A percentile compares a stretch with the other conserved stretches of the same genome.
Conservation (phyloP, 2,797 vertebrate genomes). For the Melanotaenia maccullochi region DNA sequence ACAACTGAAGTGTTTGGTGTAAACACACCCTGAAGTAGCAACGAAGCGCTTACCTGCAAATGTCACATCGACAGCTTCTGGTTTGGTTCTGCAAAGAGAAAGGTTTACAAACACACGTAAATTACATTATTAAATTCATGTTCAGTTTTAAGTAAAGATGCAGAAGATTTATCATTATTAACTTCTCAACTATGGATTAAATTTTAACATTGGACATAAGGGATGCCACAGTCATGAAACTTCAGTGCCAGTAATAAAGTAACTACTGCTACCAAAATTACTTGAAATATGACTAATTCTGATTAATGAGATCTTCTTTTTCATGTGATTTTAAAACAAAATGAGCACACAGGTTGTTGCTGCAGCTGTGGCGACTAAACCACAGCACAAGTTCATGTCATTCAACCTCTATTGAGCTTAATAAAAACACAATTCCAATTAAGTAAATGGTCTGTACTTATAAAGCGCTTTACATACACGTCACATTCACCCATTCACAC, state of each 20-base stretch:
- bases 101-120: background rate
- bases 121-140: background rate
- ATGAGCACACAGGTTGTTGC: background rate
- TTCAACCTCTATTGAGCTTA: background rate
- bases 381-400: background rate
- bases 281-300: too few species aligned
- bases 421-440: background rate
- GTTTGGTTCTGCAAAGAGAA: conserved; percentile 90
- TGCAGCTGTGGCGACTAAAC: too few species aligned
- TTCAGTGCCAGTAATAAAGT: too few species aligned
- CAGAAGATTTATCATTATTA: background rate
- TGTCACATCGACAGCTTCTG: conserved; percentile 97
- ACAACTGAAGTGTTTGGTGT: background rate
- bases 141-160: background rate
- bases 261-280: too few species aligned
- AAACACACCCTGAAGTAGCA: background rate
- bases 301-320: background rate
- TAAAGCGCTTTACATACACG: too few species aligned
- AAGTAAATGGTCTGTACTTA: too few species aligned
- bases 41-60: conserved; percentile 90
- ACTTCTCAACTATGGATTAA: background rate
- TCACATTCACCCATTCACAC: too few species aligned
- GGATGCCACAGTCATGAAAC: too few species aligned
- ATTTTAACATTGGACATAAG: background rate
- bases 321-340: too few species aligned